A percentile compares a stretch with the other conserved stretches of the same genome.
Evolutionary conservation across 2,888 invertebrate species (phyloP).

Genomic region (Pterobdella sp.): DNA sequence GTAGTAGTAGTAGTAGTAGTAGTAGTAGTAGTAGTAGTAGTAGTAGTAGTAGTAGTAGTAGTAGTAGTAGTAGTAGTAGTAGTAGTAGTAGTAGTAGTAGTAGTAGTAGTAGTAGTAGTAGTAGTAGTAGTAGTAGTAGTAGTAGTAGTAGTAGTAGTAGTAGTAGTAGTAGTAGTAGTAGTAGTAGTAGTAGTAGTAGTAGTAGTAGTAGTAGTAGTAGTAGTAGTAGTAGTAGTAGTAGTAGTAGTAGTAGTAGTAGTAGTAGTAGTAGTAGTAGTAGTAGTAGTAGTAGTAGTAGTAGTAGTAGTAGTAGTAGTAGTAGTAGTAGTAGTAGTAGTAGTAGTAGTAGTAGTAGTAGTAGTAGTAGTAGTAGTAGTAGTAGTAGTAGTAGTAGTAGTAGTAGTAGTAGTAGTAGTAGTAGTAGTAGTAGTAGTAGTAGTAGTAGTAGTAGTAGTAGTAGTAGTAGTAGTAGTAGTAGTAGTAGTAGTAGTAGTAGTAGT

Average conservation of each 20-base stretch:
- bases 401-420: not conserved
- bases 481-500: slow-evolving; percentile 3
- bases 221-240: slow-evolving; percentile 2
- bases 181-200: not conserved
- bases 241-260: not conserved
- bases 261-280: slow-evolving; percentile 3
- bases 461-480: not conserved
- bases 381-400: not conserved
- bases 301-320: slow-evolving; percentile 3
- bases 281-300: slow-evolving; percentile 2
- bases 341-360: not conserved
- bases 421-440: slow-evolving; percentile 3
- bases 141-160: not conserved
- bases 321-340: not conserved
- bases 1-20: not conserved
- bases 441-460: slow-evolving; percentile 3
- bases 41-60: slow-evolving; percentile 2
- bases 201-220: slow-evolving; percentile 3
- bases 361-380: slow-evolving; percentile 3
- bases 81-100: not conserved
- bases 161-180: not conserved
- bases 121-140: not conserved
- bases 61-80: not conserved
- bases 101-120: slow-evolving; percentile 2
- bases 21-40: slow-evolving; percentile 3